These are phyloP conservation scores for Drosophila mayri DNA, from an alignment of 1,140 invertebrate species.

Conservation along the genomic window DNA sequence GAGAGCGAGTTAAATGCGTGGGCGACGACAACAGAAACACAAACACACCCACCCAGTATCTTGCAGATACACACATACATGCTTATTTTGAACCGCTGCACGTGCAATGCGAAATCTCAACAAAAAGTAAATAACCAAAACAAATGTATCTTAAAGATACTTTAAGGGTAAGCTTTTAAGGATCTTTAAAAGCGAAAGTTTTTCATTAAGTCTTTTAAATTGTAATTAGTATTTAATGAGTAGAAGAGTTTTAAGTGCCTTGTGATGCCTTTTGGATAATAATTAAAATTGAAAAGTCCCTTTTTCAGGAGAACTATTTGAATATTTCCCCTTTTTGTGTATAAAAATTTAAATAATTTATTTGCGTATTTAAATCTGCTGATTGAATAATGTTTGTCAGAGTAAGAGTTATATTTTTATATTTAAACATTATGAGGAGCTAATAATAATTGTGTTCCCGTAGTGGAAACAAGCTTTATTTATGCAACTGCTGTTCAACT, in stretches of 20 bases:
- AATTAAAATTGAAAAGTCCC: not conserved
- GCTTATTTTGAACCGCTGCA: constrained; percentile 35
- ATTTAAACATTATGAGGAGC: no score
- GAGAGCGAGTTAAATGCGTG: constrained; percentile 36
- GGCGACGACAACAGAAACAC: constrained; percentile 25
- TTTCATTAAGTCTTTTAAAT: not conserved
- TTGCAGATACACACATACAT: constrained; percentile 9
- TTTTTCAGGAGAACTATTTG: no score
- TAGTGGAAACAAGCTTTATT: constrained; percentile 21
- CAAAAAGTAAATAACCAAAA: constrained; percentile 1
- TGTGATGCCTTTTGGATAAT: no score
- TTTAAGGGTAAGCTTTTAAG: not conserved
- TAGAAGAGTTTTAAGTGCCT: no score
- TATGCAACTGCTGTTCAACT: constrained; percentile 38
- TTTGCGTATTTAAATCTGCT: no score
- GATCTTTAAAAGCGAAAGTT: not conserved
- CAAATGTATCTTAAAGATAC: not conserved
- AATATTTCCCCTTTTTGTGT: not conserved
- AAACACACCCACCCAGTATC: constrained; percentile 20
- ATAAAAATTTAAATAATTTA: not conserved
- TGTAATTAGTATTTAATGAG: not conserved
- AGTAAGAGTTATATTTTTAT: no score
- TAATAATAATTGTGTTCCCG: no score
- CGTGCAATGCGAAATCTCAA: constrained; percentile 51
- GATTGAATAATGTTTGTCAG: no score